Base-by-base conservation (phyloP, 2,113 vertebrate genomes). In the Orcinus orca region DNA sequence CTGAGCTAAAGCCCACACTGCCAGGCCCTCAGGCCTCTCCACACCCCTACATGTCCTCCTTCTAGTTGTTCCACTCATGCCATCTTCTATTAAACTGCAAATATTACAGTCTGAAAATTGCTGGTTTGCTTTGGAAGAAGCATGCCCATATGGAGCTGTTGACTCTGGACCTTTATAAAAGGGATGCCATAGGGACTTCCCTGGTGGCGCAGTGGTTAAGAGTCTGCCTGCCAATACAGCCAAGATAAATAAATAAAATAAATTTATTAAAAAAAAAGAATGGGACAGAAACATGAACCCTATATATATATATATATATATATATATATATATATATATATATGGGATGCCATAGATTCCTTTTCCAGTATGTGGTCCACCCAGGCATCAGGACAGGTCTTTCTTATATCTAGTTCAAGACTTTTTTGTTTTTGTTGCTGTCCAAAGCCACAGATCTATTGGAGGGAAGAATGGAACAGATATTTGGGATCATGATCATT, bases 141-240 rank as follows among this genome's bases (percentile, higher is more conserved):
- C 41, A 10, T 8, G 18, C 1, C 26, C 21, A 15, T 3, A 1
- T 9, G 21, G 13, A 90, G 10, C 17, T 76, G 29, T 20, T 82
- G 36, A 60, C 82, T 91, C n/a, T 44, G 84, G 65, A 47, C 13
- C 33, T 92, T 83, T 60, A 15, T 65, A n/a, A 82, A 79, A 60
- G 20, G 15, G 53, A 53, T 53, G 15, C 15, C 5, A 6, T 53
- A 53, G 53, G 53, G 15, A 53, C 15, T 53, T 53, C 53, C 53
- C 53, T 53, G 15, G 53, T 18, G 53, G 53, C 0, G 15, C 53
- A 53, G 53, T 18, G 53, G 15, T 53, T 53, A 53, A 53, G 53
- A 53, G 17, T 53, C 15, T 53, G 53, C 53, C 5, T 53, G 53
- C 53, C 53, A 53, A 53, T 17, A 5, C 53, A 53, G 53, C 15